These are phyloP conservation scores for Polyodon spathula DNA, from an alignment of 2,113 vertebrate genomes.

Conservation along the genomic window DNA sequence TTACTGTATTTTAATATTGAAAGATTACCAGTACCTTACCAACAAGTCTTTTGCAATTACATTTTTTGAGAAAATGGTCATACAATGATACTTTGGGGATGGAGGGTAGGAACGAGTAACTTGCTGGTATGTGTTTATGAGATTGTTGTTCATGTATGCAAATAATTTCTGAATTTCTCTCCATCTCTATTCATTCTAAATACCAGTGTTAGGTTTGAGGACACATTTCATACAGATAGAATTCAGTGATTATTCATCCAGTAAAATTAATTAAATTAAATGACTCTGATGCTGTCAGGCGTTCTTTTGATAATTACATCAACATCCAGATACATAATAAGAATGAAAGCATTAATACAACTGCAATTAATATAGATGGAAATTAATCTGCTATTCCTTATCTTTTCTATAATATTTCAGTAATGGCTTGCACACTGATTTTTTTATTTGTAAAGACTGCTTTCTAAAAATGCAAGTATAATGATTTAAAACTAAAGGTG, in stretches of 20 bases:
- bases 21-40: no score
- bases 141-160: constrained; percentile 32
- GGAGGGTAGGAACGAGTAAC: no score
- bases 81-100: no score
- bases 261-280: constrained; percentile 89
- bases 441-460: constrained; percentile 68
- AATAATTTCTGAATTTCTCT: constrained; percentile 58
- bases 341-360: constrained; percentile 76
- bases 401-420: constrained; percentile 69
- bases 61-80: no score
- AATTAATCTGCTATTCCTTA: constrained; percentile 73
- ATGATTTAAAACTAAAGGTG: constrained; percentile 76
- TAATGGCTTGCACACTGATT: constrained; percentile 73
- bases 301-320: constrained; percentile 88
- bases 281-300: constrained; percentile 77
- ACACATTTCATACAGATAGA: constrained; percentile 65
- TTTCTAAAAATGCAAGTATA: constrained; percentile 69
- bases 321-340: constrained; percentile 81
- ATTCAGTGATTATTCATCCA: constrained; percentile 68
- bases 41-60: no score
- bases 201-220: constrained; percentile 65
- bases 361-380: constrained; percentile 77
- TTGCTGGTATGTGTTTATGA: no score
- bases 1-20: no score
- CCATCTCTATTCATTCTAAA: constrained; percentile 34